Percentiles rank a stretch among this genome's conserved stretches.
Conservation (phyloP, 1,140 invertebrate species). For the Drosophila paulistorum region DNA sequence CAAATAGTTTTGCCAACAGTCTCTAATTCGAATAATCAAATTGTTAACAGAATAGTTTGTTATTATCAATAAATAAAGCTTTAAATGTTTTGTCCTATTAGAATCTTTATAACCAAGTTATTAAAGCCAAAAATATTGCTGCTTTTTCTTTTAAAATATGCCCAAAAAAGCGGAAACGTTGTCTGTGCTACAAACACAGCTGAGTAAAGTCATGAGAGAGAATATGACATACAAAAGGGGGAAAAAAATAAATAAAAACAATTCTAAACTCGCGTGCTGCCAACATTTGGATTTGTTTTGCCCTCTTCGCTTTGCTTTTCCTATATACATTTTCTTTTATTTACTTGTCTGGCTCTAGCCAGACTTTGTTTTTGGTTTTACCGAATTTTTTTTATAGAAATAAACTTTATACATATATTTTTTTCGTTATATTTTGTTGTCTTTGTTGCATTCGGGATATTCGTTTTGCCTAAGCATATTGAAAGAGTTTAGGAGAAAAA, state of each 20-base stretch:
- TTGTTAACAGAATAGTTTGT: no score
- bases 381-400: constrained; percentile 10
- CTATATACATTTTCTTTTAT: constrained; percentile 58
- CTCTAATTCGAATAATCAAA: no score
- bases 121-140: no score
- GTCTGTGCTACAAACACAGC: background rate
- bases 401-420: constrained; percentile 5
- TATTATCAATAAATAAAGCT: no score
- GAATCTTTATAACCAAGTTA: no score
- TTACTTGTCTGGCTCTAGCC: constrained; percentile 47
- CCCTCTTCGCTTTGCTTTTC: constrained; percentile 28
- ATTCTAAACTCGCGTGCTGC: constrained; percentile 73
- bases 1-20: no score
- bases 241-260: constrained; percentile 54
- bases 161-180: no score
- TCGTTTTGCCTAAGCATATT: constrained; percentile 60
- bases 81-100: no score
- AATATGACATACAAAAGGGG: background rate
- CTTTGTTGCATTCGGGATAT: constrained; percentile 46
- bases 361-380: constrained; percentile 28
- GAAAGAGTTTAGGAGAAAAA: constrained; percentile 67
- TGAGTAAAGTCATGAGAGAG: background rate
- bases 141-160: no score
- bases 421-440: constrained; percentile 23
- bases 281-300: constrained; percentile 54